Percentiles rank a stretch among this genome's conserved stretches.
Conservation (phyloP, 2,888 invertebrate genomes). For the Thera britannica region DNA sequence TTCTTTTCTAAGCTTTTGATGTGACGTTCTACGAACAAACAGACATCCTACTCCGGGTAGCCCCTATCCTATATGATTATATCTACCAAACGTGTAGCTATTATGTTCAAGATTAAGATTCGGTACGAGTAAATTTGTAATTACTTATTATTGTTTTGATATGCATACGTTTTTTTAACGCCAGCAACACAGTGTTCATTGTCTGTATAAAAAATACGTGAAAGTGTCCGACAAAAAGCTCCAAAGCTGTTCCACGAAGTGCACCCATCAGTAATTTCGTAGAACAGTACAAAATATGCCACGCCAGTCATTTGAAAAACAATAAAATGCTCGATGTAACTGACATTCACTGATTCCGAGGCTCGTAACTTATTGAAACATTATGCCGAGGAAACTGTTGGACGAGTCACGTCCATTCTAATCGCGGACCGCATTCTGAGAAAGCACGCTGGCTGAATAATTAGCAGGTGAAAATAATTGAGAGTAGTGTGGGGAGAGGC, state of each 20-base stretch:
- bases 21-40: slow-evolving; percentile 51
- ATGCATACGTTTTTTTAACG: too few species aligned
- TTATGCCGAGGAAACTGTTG: slow-evolving; percentile 57
- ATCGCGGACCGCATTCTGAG: slow-evolving; percentile 67
- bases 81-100: too few species aligned
- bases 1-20: slow-evolving; percentile 62
- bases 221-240: background rate
- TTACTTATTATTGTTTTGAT: too few species aligned
- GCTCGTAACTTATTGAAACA: slow-evolving; percentile 51
- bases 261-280: slow-evolving; percentile 4
- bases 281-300: background rate
- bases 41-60: slow-evolving; percentile 14
- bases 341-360: slow-evolving; percentile 28
- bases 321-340: slow-evolving; percentile 30
- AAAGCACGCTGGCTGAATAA: slow-evolving; percentile 67
- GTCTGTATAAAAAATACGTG: slow-evolving; percentile 1
- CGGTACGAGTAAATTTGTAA: background rate
- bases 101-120: background rate
- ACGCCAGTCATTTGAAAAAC: slow-evolving; percentile 10
- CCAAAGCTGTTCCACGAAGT: background rate
- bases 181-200: too few species aligned
- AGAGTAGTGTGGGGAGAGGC: slow-evolving; percentile 45
- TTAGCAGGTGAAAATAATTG: slow-evolving; percentile 60
- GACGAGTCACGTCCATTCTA: slow-evolving; percentile 61
- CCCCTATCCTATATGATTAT: too few species aligned